Evolutionary conservation across 2,113 vertebrate species (phyloP), one percentile per base, ranked within the genome.

Genomic region (Podarcis muralis): DNA sequence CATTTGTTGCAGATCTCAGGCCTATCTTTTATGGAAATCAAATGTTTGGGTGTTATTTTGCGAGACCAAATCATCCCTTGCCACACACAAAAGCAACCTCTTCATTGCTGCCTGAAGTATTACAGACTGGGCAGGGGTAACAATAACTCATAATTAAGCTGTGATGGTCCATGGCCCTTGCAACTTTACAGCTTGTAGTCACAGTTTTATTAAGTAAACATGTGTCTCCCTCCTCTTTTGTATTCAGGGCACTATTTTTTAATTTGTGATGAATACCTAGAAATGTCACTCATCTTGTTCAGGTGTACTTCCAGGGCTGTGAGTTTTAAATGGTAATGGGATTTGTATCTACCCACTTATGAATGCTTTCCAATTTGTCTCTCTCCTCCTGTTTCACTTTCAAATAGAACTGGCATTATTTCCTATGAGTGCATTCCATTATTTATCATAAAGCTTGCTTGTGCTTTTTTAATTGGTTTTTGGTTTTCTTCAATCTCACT

Each of bases 401-500:
- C 91, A 90, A 89, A 84, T 53, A 86, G 68, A n/a, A 35, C 90
- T 93, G 43, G 82, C 88, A 15, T 92, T 94, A 77, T n/a, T 93
- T 76, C 37, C 48, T 90, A 11, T 62, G 87, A 92, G 91, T 5
- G 35, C n/a, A 59, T 83, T 92, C 9, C 0, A 13, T 40, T 92
- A 92, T 93, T 94, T 93, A 91, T 93, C 0, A 1, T 76, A 78
- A 94, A 92, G 59, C 68, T 90, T 12, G 86, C 8, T 75, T 94
- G 88, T 87, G 85, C 40, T 89, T 96, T 78, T 87, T 93, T 93
- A 96, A 92, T 94, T 95, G 85, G 30, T 68, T 89, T 76, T 95
- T 94, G 82, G 6, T 92, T 94, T 94, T 93, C 77, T 94, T 95
- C 85, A 89, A 13, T 91, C 76, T 92, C 89, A 86, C 84, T 91